Base-by-base conservation (phyloP, 2,113 vertebrate species). In the Pluvialis apricaria region DNA sequence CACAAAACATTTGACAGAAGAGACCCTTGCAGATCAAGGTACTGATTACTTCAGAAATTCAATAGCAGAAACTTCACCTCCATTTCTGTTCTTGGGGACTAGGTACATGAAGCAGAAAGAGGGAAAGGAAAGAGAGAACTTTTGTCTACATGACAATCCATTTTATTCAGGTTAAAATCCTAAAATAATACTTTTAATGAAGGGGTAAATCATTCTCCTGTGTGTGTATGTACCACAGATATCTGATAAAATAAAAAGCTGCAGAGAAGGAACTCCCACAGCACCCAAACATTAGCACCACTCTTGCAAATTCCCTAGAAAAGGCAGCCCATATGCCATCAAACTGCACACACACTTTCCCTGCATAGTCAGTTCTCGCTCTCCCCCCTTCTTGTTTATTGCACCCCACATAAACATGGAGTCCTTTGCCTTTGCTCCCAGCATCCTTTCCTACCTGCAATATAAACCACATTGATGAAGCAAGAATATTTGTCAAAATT, bases 71-170 rank as follows among this genome's bases (percentile, higher is more conserved):
- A 49, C 26, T 19, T 64, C 22, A 54, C 21, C 15, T n/a, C 36
- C 15, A 6, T 47, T 71, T 86, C 21, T 58, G 6, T 36, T 40
- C 40, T 40, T 11, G 31, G 9, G 9, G 16, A 36, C 72, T 13
- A 68, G 3, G 5, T 15, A 57, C 5, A 40, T n/a, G 18, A 32
- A 52, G 18, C 25, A 69, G 47, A 52, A 73, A 78, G 11, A 20
- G 14, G 8, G 29, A 17, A 38, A 21, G 2, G n/a, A n/a, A 54
- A 61, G 24, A n/a, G 5, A 57, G 47, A 61, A 69, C 32, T 79
- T 45, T 13, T 0, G 1, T 29, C 13, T 70, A 49, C 34, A 29
- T 2, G 3, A 80, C 18, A 69, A 26, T 26, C 42, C 21, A 32
- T 62, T 55, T 51, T 11, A 44, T 68, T 49, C 26, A 31, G n/a